Percentiles rank a stretch among this genome's conserved stretches.
These are phyloP conservation scores for Drosophila limbata DNA, from an alignment of 2,888 invertebrate genomes.

Conservation along the genomic window DNA sequence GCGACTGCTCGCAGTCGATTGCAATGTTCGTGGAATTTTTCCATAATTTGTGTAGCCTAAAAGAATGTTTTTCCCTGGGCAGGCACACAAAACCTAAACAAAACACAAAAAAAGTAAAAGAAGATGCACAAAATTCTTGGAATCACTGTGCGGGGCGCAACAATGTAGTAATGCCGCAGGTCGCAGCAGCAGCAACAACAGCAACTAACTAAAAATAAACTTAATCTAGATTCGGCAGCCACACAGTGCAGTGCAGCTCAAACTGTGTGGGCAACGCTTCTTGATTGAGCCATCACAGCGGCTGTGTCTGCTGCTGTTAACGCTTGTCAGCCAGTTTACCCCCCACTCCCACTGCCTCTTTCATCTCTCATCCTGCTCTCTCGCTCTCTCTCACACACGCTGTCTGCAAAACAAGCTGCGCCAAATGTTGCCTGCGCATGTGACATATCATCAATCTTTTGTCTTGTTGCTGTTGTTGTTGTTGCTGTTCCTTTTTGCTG, in stretches of 20 bases:
- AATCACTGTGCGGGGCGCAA: conserved; percentile 48
- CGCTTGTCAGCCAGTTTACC: conserved; percentile 74
- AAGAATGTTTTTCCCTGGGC: conserved; percentile 51
- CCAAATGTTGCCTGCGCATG: conserved; percentile 62
- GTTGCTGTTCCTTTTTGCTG: conserved; percentile 30
- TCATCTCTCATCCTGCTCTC: not conserved
- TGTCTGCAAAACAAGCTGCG: conserved; percentile 33
- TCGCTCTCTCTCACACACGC: not conserved
- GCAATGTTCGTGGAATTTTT: conserved; percentile 78
- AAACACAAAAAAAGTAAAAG: conserved; percentile 49
- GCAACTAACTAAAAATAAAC: conserved; percentile 69
- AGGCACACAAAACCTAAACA: conserved; percentile 24
- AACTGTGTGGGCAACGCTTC: conserved; percentile 56
- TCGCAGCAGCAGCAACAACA: conserved; percentile 34
- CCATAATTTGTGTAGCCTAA: conserved; percentile 52
- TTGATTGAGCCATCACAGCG: conserved; percentile 72
- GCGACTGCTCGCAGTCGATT: conserved; percentile 59
- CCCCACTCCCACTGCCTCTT: conserved; percentile 30
- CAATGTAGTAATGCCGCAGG: conserved; percentile 67
- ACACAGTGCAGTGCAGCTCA: conserved; percentile 45
- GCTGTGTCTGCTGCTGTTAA: conserved; percentile 68
- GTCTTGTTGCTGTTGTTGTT: conserved; percentile 41
- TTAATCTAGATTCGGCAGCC: conserved; percentile 66
- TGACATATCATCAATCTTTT: conserved; percentile 77
- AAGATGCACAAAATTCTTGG: conserved; percentile 71